Base-by-base conservation (phyloP, 2,797 vertebrate genomes). In the Ctenochaetus hawaiiensis region DNA sequence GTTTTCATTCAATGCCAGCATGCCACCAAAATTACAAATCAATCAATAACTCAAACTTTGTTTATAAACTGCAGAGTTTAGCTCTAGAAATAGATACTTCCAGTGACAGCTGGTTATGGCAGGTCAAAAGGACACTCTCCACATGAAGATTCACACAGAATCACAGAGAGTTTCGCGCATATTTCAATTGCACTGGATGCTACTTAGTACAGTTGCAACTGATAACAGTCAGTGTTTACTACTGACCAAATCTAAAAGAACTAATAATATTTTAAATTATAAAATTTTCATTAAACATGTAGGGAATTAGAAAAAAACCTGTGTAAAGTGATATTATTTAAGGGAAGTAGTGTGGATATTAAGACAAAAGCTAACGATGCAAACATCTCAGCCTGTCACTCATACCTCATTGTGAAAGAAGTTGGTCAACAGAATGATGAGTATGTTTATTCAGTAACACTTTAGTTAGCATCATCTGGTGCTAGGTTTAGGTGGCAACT, bases 321-420 rank as follows among this genome's bases (percentile, higher is more conserved):
- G 11, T 52, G 30, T 34, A 34, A 34, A 34, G 30, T 34, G 30
- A 34, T 34, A 34, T 34, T 34, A 34, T 34, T 6, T 34, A 34
- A 34, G 30, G 30, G 30, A 34, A 34, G 30, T 34, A 34, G 30
- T 34, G 30, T 34, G 30, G 22, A 16, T 37, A 54, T 51, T 23
- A 22, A 54, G 41, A 30, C 0, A 11, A 52, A 62, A 20, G 7
- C 16, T 37, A 20, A 73, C 69, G 63, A 12, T 41, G 39, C 41
- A 75, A 67, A 60, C 52, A 6, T 7, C 13, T 20, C 18, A 23
- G 39, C 45, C n/a, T 44, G 49, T 5, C 8, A 75, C 72, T 72
- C 34, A 75, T 45, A 12, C 13, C n/a, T 62, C 69, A 78, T 81
- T 78, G 41, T 54, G 58, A 44, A 71, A 41, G 49, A 64, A 30